Evolutionary conservation across 2,797 vertebrate species (phyloP), one percentile per base, ranked within the genome.

Genomic region (Dermochelys coriacea): DNA sequence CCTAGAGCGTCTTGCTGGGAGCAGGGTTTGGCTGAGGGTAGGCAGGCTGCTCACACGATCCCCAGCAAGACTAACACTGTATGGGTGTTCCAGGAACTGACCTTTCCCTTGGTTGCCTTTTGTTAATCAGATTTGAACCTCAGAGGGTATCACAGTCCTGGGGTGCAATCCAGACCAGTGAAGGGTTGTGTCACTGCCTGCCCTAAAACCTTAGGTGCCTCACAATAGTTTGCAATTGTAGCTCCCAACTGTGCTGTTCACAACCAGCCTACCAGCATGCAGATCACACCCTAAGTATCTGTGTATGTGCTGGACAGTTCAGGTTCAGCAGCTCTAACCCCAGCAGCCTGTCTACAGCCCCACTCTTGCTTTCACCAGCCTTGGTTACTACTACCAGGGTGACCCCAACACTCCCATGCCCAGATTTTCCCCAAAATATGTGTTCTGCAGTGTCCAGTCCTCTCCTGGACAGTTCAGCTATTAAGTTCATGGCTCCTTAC

Each of bases 1-100:
- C 9, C 5, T 29, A 81, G 0, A 3, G 4, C 0, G 0, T 7
- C 23, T 79, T 83, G 77, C 61, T 2, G 55, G 31, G 31, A 86
- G 18, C 7, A 88, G 0, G 0, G 0, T 34, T 47, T 0, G 34
- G 23, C 0, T 31, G 47, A 0, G 0, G 10, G 14, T 0, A 1
- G 55, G 29, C 27, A 79, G 12, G 27, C 83, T 90, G 23, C 81
- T 93, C 41, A 29, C 15, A 34, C 15, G 82, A 75, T 45, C 51
- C 45, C 50, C 51, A 25, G 3, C 8, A 64, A 74, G 21, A 29
- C 25, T 92, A 64, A 51, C 29, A 10, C 37, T 23, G 47, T 54
- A 59, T 6, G 2, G 7, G 54, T 74, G 83, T 93, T 87, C 88
- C 78, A 37, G 84, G 95, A 92, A 25, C n/a, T 84, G 57, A 78